Percentiles rank a stretch among this genome's conserved stretches.
Evolutionary conservation across 2,797 vertebrate species (phyloP).

Genomic region (Tamandua tetradactyla): DNA sequence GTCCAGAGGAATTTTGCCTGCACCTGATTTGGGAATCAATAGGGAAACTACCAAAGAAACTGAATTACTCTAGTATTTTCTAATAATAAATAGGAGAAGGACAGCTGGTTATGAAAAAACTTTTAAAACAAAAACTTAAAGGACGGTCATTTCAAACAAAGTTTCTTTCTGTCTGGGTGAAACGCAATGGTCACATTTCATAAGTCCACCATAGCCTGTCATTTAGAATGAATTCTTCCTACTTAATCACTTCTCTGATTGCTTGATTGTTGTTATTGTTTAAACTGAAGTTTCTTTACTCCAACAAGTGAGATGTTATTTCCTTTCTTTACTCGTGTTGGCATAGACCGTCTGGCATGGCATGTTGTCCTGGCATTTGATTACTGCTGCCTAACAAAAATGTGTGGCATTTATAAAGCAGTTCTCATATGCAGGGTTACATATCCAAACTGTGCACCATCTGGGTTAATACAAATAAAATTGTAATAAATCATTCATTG

Average conservation of each 20-base stretch:
- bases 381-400: slow-evolving; percentile 5
- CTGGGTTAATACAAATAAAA: slow-evolving; percentile 73
- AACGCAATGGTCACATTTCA: not conserved
- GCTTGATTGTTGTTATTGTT: slow-evolving; percentile 55
- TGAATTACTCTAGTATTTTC: slow-evolving; percentile 2
- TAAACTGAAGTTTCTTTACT: slow-evolving; percentile 45
- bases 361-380: slow-evolving; percentile 17
- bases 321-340: slow-evolving; percentile 54
- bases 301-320: slow-evolving; percentile 48
- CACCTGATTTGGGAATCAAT: slow-evolving; percentile 4
- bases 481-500: slow-evolving; percentile 79
- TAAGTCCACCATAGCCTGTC: not conserved
- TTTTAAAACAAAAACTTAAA: slow-evolving; percentile 27
- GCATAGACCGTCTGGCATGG: slow-evolving; percentile 36
- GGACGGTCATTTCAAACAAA: not conserved
- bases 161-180: not conserved
- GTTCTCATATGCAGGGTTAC: slow-evolving; percentile 52
- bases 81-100: slow-evolving; percentile 23
- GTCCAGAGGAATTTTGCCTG: not conserved
- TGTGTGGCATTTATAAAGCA: slow-evolving; percentile 56
- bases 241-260: slow-evolving; percentile 43
- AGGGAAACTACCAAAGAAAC: slow-evolving; percentile 15
- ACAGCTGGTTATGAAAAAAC: slow-evolving; percentile 28
- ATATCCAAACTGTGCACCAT: slow-evolving; percentile 69
- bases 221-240: slow-evolving; percentile 50